A percentile compares a stretch with the other conserved stretches of the same genome.
These are phyloP conservation scores for Helicolenus hilgendorfi DNA, from an alignment of 2,797 vertebrate genomes.

Conservation along the genomic window DNA sequence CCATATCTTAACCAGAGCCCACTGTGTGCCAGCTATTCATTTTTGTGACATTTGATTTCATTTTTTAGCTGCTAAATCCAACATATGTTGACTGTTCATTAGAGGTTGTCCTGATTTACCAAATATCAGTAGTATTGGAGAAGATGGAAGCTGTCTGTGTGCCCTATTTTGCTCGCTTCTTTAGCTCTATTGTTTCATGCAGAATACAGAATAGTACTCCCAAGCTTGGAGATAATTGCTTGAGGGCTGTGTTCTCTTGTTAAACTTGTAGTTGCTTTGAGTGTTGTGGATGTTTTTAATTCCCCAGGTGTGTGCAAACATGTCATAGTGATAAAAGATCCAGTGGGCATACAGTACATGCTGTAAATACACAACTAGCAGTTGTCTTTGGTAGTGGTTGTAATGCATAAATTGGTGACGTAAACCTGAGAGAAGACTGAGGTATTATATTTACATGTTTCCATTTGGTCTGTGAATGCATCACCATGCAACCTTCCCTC, in stretches of 20 bases:
- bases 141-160: neutral
- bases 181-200: neutral
- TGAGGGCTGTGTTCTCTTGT: neutral
- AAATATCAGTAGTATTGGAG: neutral
- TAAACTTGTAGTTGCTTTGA: conserved; percentile 4
- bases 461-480: neutral
- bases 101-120: neutral
- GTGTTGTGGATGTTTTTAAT: neutral
- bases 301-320: neutral
- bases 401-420: neutral
- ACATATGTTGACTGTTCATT: neutral
- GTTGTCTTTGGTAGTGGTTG: neutral
- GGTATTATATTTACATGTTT: neutral
- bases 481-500: neutral
- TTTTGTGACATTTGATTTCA: too few relatives aligned
- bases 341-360: neutral
- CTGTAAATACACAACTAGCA: neutral
- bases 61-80: neutral
- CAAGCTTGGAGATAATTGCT: neutral
- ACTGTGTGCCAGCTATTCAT: neutral
- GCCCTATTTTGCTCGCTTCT: neutral
- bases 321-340: neutral
- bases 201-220: neutral
- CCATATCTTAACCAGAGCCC: neutral
- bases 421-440: neutral